Evolutionary conservation across 2,888 invertebrate genomes (phyloP), one percentile per base, ranked within the genome.

Genomic region (Nowickia ferox): DNA sequence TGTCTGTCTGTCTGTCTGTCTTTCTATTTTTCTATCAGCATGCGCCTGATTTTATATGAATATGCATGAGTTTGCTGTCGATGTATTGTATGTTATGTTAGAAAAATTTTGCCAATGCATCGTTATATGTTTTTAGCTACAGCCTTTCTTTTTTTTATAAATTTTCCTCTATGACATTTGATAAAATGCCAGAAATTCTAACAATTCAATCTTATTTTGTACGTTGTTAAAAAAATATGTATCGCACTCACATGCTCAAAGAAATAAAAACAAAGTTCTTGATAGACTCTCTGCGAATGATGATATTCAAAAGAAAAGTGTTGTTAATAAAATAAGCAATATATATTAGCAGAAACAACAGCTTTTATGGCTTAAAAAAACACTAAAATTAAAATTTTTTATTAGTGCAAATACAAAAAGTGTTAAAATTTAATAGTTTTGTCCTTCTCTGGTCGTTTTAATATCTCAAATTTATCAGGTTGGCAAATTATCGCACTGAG

Each of bases 161-260:
- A 8, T 57, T 46, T 5, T 46, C n/a, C 38, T 75, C 69, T 88
- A 87, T 89, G 90, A 90, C 90, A 91, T 90, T 90, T 91, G 91
- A 91, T 89, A 91, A 90, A 89, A 90, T 91, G 91, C 91, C 91
- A 91, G 90, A 89, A 90, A 90, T 90, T 89, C 89, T 66, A 86
- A 79, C 82, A 82, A 86, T 86, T 86, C 78, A 86, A 82, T 86
- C 82, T 71, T 79, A 86, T 86, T 82, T 82, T 71, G 65, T 82
- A 55, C 53, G 76, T 17, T 77, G 51, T 66, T 51, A 53, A 66
- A 40, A 79, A 68, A 68, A 76, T 53, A 17, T 55, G 65, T 44
- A 65, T 22, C 40, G 11, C n/a, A 42, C 22, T 51, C 42, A 15
- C 51, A 74, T 63, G 38, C 15, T 51, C 9, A 17, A 59, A 61